A percentile compares a stretch with the other conserved stretches of the same genome.
Evolutionary conservation across 1,140 invertebrate genomes (phyloP).

Genomic region (Pinna nobilis): DNA sequence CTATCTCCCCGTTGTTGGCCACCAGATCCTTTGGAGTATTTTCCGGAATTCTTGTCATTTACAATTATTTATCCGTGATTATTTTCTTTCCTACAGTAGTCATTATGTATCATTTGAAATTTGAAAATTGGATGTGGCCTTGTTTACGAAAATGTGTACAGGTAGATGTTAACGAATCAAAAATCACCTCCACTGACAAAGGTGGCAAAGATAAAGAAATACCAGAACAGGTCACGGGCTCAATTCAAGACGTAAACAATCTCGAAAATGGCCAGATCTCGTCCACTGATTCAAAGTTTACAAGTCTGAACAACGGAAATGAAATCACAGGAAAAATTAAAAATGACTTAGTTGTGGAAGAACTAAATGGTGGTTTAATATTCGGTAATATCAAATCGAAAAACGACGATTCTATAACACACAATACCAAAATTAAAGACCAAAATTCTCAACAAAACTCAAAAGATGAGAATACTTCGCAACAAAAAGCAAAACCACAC

Average conservation of each 20-base stretch:
- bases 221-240: background rate
- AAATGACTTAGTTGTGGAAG: too few species aligned
- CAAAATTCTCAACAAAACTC: background rate
- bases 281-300: background rate
- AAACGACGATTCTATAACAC: too few species aligned
- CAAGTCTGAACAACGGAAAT: too few species aligned
- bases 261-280: background rate
- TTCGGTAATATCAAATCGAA: background rate
- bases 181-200: too few species aligned
- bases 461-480: background rate
- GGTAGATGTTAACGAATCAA: background rate
- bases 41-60: slow-evolving; percentile 43
- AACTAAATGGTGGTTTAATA: background rate
- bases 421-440: background rate
- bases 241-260: background rate
- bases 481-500: slow-evolving; percentile 1
- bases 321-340: background rate
- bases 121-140: slow-evolving; percentile 34
- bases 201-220: background rate
- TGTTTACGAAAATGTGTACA: slow-evolving; percentile 27
- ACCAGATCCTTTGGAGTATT: slow-evolving; percentile 52
- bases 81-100: slow-evolving; percentile 55
- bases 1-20: slow-evolving; percentile 43
- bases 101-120: slow-evolving; percentile 41
- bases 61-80: slow-evolving; percentile 54